Conservation (phyloP, 2,888 invertebrate genomes). For the Philonicus albiceps region DNA sequence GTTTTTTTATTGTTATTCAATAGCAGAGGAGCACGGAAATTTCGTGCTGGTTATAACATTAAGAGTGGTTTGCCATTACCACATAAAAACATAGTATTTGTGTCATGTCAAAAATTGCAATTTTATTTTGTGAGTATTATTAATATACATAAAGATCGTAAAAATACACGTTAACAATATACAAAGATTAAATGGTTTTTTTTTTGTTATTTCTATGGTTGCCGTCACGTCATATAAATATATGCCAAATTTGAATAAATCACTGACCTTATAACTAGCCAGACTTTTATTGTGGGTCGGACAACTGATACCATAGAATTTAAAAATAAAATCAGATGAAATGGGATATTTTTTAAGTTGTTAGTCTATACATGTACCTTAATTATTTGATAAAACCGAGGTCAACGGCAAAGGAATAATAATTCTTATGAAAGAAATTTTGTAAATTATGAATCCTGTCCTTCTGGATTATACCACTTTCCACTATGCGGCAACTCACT, state of each 20-base stretch:
- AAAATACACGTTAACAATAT: constrained; percentile 40
- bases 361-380: too few relatives aligned
- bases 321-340: too few relatives aligned
- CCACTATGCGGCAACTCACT: too few relatives aligned
- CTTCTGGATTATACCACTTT: too few relatives aligned
- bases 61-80: background rate
- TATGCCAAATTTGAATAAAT: background rate
- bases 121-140: constrained; percentile 33
- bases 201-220: background rate
- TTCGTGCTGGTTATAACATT: background rate
- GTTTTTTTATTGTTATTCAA: background rate
- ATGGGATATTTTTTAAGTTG: too few relatives aligned
- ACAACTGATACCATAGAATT: too few relatives aligned
- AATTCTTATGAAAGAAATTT: too few relatives aligned
- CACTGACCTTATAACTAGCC: background rate
- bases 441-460: too few relatives aligned
- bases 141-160: constrained; percentile 16
- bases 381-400: background rate
- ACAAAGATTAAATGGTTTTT: background rate
- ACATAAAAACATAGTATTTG: background rate
- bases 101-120: constrained; percentile 23
- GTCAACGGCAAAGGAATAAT: too few relatives aligned
- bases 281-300: background rate
- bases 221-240: background rate
- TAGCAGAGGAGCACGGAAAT: background rate